Evolutionary conservation across 2,888 invertebrate genomes (phyloP).

Genomic region (Clunio marinus): DNA sequence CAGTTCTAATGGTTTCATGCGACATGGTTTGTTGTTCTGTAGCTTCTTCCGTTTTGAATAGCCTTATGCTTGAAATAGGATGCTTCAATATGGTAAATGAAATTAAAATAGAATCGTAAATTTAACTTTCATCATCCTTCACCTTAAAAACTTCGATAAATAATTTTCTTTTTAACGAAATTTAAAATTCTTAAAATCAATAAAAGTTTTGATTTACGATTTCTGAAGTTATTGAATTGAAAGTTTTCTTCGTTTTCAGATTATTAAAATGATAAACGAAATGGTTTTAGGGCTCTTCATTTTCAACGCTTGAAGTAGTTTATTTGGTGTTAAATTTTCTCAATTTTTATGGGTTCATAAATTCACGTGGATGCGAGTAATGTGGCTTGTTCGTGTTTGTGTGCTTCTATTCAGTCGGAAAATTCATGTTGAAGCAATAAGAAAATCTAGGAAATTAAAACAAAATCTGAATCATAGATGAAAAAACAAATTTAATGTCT

Average conservation of each 20-base stretch:
- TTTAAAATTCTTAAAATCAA: slow-evolving; percentile 8
- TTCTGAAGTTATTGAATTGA: slow-evolving; percentile 23
- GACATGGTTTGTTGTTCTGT: slow-evolving; percentile 1
- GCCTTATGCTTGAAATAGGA: no score
- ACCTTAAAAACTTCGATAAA: not conserved
- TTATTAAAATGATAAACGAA: not conserved
- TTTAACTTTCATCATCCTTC: not conserved
- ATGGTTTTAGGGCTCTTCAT: not conserved
- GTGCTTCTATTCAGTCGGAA: not conserved
- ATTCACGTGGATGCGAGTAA: not conserved
- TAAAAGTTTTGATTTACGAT: slow-evolving; percentile 36
- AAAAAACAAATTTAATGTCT: not conserved
- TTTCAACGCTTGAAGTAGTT: slow-evolving; percentile 8
- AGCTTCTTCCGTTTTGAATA: slow-evolving; percentile 4
- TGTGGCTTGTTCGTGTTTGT: not conserved
- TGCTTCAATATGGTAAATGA: no score
- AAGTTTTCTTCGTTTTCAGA: not conserved
- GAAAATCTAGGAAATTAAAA: not conserved
- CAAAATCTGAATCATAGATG: slow-evolving; percentile 37
- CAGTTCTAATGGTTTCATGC: not conserved
- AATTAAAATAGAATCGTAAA: no score
- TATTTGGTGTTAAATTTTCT: slow-evolving; percentile 31
- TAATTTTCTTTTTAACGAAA: not conserved
- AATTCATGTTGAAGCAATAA: not conserved
- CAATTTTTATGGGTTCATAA: slow-evolving; percentile 23